These are phyloP conservation scores for Rhinoderma darwinii DNA, from an alignment of 2,113 vertebrate species.

Conservation along the genomic window DNA sequence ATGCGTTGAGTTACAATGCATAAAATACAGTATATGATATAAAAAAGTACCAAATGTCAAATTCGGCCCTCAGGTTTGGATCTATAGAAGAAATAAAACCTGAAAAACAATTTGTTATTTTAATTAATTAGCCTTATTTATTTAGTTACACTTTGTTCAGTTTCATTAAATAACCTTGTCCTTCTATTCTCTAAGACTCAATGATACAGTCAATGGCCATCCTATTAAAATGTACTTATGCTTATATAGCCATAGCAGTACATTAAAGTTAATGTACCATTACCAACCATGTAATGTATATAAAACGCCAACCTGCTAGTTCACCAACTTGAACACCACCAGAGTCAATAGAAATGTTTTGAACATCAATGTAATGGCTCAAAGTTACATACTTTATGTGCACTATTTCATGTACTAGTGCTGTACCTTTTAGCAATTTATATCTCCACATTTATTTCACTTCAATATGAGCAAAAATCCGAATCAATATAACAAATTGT, in stretches of 20 bases:
- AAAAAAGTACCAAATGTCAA: too few relatives aligned
- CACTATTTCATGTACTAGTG: neutral
- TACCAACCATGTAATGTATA: neutral
- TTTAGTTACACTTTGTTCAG: neutral
- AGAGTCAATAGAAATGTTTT: neutral
- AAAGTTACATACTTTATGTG: neutral
- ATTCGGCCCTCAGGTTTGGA: too few relatives aligned
- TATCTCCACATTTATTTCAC: too few relatives aligned
- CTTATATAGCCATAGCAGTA: neutral
- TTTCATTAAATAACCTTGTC: neutral
- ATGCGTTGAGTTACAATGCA: too few relatives aligned
- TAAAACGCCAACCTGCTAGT: neutral
- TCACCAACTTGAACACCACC: neutral
- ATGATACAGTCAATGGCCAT: neutral
- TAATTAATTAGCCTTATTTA: neutral
- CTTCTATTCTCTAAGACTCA: neutral
- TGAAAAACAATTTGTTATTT: too few relatives aligned
- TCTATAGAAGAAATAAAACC: too few relatives aligned
- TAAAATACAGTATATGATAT: too few relatives aligned
- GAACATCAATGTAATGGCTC: neutral
- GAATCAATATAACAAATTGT: too few relatives aligned
- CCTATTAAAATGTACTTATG: neutral
- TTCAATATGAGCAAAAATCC: too few relatives aligned
- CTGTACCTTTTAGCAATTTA: neutral
- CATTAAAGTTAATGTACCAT: neutral